Evolutionary conservation across 2,888 invertebrate genomes (phyloP).

Genomic region (Dolichomitus sp.): DNA sequence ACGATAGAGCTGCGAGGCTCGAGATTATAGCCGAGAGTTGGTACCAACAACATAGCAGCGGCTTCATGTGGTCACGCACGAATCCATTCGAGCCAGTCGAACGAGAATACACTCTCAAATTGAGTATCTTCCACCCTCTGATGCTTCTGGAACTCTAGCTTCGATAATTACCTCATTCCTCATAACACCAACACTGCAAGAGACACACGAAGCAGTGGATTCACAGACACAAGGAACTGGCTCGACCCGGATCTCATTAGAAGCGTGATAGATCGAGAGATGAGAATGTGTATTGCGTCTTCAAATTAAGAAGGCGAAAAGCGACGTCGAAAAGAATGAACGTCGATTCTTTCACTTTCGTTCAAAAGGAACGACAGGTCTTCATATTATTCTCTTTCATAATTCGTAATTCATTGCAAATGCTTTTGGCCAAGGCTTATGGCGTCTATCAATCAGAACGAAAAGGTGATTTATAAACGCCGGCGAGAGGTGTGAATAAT

Average conservation of each 20-base stretch:
- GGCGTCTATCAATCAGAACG: constrained; percentile 9
- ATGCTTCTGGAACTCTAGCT: constrained; percentile 33
- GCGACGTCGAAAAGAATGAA: neutral
- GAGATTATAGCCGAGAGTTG: constrained; percentile 16
- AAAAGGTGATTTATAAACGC: constrained; percentile 17
- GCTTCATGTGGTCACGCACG: constrained; percentile 32
- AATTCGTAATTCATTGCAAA: constrained; percentile 22
- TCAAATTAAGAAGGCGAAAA: constrained; percentile 25
- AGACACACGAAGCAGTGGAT: neutral
- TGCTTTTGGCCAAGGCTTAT: neutral
- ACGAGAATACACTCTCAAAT: constrained; percentile 25
- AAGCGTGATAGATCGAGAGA: constrained; percentile 38
- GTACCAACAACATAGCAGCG: neutral
- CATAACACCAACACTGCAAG: constrained; percentile 22
- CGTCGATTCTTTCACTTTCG: neutral
- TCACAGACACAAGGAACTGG: neutral
- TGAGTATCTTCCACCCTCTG: constrained; percentile 15
- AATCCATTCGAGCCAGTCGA: constrained; percentile 21
- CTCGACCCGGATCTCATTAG: constrained; percentile 34
- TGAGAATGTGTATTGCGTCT: constrained; percentile 2
- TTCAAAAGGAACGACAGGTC: neutral
- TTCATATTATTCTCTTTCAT: constrained; percentile 4
- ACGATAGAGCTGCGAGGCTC: constrained; percentile 16
- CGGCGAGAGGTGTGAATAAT: constrained; percentile 12
- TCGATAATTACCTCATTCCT: constrained; percentile 57